phyloP scores from a whole-genome alignment of 2,888 invertebrate genomes.

The Brachypterus glaber region DNA sequence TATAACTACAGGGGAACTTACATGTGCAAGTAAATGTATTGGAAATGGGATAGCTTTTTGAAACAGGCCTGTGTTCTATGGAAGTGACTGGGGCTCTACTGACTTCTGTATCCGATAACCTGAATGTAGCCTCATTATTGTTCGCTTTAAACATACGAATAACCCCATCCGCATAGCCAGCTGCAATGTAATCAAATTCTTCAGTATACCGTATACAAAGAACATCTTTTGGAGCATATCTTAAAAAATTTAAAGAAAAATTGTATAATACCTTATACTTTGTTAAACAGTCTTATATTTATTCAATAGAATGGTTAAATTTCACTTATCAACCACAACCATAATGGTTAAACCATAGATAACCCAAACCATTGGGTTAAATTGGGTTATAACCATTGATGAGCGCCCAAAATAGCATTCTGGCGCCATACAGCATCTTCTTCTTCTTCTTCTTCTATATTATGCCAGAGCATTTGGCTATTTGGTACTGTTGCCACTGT shows the following conservation, averaged over 20 bases:
- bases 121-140: constrained; percentile 35
- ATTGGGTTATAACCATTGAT: too few species aligned
- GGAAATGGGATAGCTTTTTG: constrained; percentile 50
- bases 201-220: constrained; percentile 55
- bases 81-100: constrained; percentile 48
- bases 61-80: constrained; percentile 52
- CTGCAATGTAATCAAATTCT: constrained; percentile 48
- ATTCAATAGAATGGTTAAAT: too few species aligned
- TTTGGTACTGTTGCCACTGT: too few species aligned
- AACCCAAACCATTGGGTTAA: too few species aligned
- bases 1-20: constrained; percentile 37
- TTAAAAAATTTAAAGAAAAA: constrained; percentile 26
- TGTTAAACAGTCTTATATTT: too few species aligned
- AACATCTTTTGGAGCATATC: constrained; percentile 36
- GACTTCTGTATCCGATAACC: constrained; percentile 38
- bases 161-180: constrained; percentile 52
- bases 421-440: too few species aligned
- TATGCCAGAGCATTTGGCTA: too few species aligned
- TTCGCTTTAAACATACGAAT: constrained; percentile 50
- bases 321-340: too few species aligned
- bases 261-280: background rate
- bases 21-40: constrained; percentile 50
- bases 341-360: too few species aligned
- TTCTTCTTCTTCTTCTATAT: too few species aligned
- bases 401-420: too few species aligned